A percentile compares a stretch with the other conserved stretches of the same genome.
These are phyloP conservation scores for Varroa destructor DNA, from an alignment of 1,140 invertebrate species.

Conservation along the genomic window DNA sequence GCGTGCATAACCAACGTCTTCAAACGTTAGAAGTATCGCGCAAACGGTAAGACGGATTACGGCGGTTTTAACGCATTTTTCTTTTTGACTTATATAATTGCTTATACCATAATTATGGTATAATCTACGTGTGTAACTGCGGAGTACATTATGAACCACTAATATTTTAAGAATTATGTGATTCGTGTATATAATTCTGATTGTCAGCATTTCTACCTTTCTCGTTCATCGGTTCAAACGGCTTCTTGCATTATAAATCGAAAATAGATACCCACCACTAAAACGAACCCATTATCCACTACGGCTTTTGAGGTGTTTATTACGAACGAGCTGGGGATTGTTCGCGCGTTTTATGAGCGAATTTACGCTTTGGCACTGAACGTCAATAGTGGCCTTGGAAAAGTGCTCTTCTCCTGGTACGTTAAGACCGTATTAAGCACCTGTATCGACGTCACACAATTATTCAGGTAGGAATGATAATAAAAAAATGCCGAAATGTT, in stretches of 20 bases:
- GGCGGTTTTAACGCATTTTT: too few relatives aligned
- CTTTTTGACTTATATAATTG: conserved; percentile 5
- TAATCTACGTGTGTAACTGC: conserved; percentile 18
- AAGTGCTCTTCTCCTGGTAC: conserved; percentile 34
- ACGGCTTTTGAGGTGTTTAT: conserved; percentile 27
- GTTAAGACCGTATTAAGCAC: conserved; percentile 31
- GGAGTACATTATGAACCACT: background rate
- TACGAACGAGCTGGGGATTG: conserved; percentile 28
- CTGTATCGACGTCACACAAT: conserved; percentile 34
- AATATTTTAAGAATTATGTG: too few relatives aligned
- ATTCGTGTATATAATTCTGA: too few relatives aligned
- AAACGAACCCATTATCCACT: too few relatives aligned
- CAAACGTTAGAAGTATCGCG: background rate
- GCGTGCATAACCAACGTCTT: background rate
- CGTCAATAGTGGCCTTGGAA: conserved; percentile 33
- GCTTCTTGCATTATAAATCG: too few relatives aligned
- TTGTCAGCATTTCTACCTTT: too few relatives aligned
- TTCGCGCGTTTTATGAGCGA: conserved; percentile 33
- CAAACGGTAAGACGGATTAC: background rate
- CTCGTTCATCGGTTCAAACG: too few relatives aligned
- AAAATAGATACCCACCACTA: too few relatives aligned
- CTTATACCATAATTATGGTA: conserved; percentile 31
- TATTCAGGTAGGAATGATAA: conserved; percentile 30
- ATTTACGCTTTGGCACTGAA: conserved; percentile 32
- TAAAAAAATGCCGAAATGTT: too few relatives aligned